These are phyloP conservation scores for Taenioides sp. DNA, from an alignment of 2,797 vertebrate species.

Conservation along the genomic window DNA sequence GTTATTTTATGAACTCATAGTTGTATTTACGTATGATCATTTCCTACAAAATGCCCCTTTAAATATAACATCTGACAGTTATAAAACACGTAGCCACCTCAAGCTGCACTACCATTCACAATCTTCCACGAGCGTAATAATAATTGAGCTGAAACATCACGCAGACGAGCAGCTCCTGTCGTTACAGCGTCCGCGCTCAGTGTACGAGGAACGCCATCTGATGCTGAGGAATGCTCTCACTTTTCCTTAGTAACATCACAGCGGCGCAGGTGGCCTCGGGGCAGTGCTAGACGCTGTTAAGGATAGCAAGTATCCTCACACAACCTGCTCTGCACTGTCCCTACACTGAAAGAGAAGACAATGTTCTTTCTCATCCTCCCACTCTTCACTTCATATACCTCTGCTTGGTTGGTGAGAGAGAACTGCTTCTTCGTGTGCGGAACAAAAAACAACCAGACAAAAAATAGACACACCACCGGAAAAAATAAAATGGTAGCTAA, in stretches of 20 bases:
- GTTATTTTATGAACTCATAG: background rate
- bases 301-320: slow-evolving; percentile 69
- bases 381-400: slow-evolving; percentile 71
- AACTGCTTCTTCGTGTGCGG: slow-evolving; percentile 49
- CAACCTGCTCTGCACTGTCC: slow-evolving; percentile 72
- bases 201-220: slow-evolving; percentile 39
- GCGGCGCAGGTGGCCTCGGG: slow-evolving; percentile 55
- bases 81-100: slow-evolving; percentile 3
- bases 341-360: slow-evolving; percentile 69
- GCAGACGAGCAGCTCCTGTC: slow-evolving; percentile 20
- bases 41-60: background rate
- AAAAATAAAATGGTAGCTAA: slow-evolving; percentile 42
- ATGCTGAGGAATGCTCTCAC: slow-evolving; percentile 49
- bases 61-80: background rate
- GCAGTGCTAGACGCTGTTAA: slow-evolving; percentile 64
- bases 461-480: slow-evolving; percentile 25
- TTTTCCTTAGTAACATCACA: slow-evolving; percentile 49
- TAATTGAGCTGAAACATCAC: slow-evolving; percentile 35
- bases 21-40: background rate
- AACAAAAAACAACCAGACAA: slow-evolving; percentile 44
- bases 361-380: slow-evolving; percentile 75
- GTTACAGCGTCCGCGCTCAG: slow-evolving; percentile 18
- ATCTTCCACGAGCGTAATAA: slow-evolving; percentile 10
- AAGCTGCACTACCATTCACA: slow-evolving; percentile 15
- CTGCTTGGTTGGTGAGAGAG: slow-evolving; percentile 64